Evolutionary conservation across 1,140 invertebrate species (phyloP).

Genomic region (Wiebesia pumilae): DNA sequence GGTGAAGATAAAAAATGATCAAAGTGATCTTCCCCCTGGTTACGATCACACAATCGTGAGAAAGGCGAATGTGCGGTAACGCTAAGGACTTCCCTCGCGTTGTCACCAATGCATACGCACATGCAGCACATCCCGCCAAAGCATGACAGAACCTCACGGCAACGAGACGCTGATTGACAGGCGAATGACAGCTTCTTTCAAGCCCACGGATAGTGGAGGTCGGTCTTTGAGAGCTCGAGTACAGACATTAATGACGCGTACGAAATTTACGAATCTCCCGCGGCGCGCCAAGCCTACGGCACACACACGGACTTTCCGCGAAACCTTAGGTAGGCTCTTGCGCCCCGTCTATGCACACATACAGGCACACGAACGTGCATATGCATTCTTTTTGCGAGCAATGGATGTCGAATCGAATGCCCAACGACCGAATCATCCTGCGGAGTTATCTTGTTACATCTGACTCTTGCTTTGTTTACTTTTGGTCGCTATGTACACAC

Average conservation of each 20-base stretch:
- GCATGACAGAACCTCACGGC: not conserved
- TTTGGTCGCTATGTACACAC: too few relatives aligned
- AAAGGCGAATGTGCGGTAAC: conserved; percentile 28
- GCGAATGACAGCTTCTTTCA: conserved; percentile 41
- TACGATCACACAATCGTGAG: not conserved
- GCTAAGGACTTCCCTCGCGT: not conserved
- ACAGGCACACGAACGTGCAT: too few relatives aligned
- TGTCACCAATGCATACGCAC: too few relatives aligned
- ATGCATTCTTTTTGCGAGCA: too few relatives aligned
- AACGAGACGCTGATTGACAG: conserved; percentile 30
- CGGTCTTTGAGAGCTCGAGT: not conserved
- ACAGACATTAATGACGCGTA: conserved; percentile 30
- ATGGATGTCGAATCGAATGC: not conserved
- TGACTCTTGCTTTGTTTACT: too few relatives aligned
- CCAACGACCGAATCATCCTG: not conserved
- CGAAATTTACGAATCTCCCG: conserved; percentile 26
- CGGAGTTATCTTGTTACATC: too few relatives aligned
- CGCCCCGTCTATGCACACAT: too few relatives aligned
- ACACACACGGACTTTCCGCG: too few relatives aligned
- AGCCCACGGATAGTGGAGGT: too few relatives aligned
- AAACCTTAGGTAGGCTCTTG: not conserved
- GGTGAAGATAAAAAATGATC: too few relatives aligned
- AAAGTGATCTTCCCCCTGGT: too few relatives aligned
- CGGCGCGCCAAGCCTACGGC: not conserved
- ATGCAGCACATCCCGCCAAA: not conserved